Base-by-base conservation (phyloP, 2,888 invertebrate genomes). In the Himalopsyche japonica region DNA sequence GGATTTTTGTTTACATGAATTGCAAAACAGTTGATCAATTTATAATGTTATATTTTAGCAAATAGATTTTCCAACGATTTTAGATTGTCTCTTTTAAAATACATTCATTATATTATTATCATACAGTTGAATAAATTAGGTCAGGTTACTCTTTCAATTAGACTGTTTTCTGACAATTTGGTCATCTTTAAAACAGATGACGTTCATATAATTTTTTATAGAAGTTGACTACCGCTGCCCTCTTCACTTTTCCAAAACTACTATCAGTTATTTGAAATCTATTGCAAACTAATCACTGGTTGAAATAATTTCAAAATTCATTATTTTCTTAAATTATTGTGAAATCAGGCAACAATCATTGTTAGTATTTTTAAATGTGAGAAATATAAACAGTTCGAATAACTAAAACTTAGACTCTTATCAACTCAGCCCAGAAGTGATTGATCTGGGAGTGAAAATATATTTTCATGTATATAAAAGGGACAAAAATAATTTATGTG, bases 41-140 rank as follows among this genome's bases (percentile, higher is more conserved):
- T 81, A 79, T 79, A 84, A 80, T 80, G 83, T 84, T 78, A 79
- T 84, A 79, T 64, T 43, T 84, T 84, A 84, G 84, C 81, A 81
- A 78, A 84, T 84, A 81, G 81, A 64, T 84, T 76, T 81, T 82
- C 81, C 34, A 81, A 64, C 81, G 84, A 76, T 79, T 83, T 80
- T 83, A 83, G 83, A 76, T 30, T 76, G 49, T 34, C 57, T 49
- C 80, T 79, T 78, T 79, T 84, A 15, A 70, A 78, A 37, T 78
- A 82, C 27, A 78, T 24, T 81, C 18, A 78, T 24, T 81, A 34
- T 43, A 32, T 34, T 64, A 32, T 57, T 81, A 18, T 34, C 57
- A 70, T 81, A n/a, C 81, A 81, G 70, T 81, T 70, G 70, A 81
- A 76, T 24, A 10, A 27, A 77, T 77, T n/a, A n/a, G 27, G 77